These are phyloP conservation scores for Turnix velox DNA, from an alignment of 2,113 vertebrate species.

Conservation along the genomic window DNA sequence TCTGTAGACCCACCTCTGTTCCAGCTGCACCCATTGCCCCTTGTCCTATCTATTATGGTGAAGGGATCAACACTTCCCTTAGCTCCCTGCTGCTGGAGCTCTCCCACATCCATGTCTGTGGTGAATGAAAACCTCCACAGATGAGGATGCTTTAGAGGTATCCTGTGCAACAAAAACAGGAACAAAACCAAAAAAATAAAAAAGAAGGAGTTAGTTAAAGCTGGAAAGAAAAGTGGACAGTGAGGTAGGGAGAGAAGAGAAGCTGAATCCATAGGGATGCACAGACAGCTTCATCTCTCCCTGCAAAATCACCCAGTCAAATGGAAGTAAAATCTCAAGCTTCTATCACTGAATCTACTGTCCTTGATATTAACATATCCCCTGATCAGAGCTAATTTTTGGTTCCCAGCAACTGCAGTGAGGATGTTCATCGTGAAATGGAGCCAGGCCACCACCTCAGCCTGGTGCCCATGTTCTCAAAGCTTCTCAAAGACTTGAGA, in stretches of 20 bases:
- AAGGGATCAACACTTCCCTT: too few relatives aligned
- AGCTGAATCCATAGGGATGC: not conserved
- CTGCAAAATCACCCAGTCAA: not conserved
- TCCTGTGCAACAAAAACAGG: not conserved
- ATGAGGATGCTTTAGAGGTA: not conserved
- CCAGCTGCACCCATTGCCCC: too few relatives aligned
- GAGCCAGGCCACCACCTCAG: fast-evolving
- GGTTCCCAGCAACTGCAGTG: not conserved
- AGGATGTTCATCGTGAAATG: not conserved
- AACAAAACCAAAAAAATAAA: too few relatives aligned
- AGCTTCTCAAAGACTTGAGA: not conserved
- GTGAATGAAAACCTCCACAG: not conserved
- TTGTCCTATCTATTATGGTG: too few relatives aligned
- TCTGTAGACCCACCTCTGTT: too few relatives aligned
- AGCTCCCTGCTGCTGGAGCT: not conserved
- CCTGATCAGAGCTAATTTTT: not conserved
- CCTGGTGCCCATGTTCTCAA: not conserved
- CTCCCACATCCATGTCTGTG: not conserved
- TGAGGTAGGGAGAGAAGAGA: not conserved
- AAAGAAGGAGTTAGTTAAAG: not conserved
- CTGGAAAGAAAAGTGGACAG: not conserved
- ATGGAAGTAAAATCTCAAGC: not conserved
- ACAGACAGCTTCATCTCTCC: not conserved
- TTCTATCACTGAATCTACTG: not conserved
- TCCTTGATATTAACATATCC: not conserved